Evolutionary conservation across 1,140 invertebrate genomes (phyloP), one percentile per base, ranked within the genome.

Genomic region (Dendrolimus punctatus): DNA sequence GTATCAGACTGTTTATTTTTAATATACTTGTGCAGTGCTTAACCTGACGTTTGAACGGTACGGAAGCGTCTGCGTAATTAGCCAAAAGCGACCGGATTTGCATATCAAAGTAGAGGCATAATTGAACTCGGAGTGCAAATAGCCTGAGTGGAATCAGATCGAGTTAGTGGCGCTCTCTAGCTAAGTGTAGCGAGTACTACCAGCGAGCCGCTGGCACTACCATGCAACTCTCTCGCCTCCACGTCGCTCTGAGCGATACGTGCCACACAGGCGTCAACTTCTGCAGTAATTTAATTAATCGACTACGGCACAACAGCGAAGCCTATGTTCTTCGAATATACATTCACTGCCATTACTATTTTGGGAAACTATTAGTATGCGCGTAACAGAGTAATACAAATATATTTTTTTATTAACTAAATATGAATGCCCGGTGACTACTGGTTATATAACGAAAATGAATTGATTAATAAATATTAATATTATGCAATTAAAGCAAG

Each of bases 81-180:
- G 73, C 68, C 70, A 71, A 76, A 81, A 75, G 77, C 73, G 71
- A 80, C 70, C 63, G 70, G 76, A 81, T 85, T 85, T 85, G 77
- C 79, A 85, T 82, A 81, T 82, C 80, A 85, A 80, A 82, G 81
- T 74, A 72, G 77, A 73, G 69, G 70, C 67, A 80, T 81, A 85
- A 82, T 85, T 82, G 74, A 80, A 76, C 73, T 68, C 66, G 63
- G 69, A 78, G 77, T 76, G 77, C 78, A 82, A 85, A 85, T 85
- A 82, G 78, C 73, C 68, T 67, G 64, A 78, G 75, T 76, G 78
- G 74, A 80, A 81, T 80, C 72, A 66, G 71, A 81, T 81, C 69
- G 71, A 81, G 76, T 81, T 84, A 84, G 76, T 76, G 66, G 71
- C 64, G 69, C 69, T 73, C 70, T 70, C 66, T 64, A 59, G 66